These are phyloP conservation scores for Himalopsyche phryganea DNA, from an alignment of 1,140 invertebrate genomes.

Conservation along the genomic window DNA sequence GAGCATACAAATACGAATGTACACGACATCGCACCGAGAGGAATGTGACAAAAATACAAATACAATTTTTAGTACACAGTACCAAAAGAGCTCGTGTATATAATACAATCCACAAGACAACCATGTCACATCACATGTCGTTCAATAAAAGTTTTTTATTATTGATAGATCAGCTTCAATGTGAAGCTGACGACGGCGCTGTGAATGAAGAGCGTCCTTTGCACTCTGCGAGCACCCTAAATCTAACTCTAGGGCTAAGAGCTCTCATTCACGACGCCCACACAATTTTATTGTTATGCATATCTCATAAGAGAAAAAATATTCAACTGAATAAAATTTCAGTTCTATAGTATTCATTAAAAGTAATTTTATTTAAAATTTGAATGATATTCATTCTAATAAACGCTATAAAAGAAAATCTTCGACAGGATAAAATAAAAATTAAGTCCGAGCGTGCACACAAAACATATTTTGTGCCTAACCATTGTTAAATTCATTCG, in stretches of 20 bases:
- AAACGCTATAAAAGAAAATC: background rate
- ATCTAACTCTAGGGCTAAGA: slow-evolving; percentile 31
- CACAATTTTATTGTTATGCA: background rate
- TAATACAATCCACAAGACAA: slow-evolving; percentile 34
- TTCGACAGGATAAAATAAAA: background rate
- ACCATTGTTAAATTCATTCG: too few species aligned
- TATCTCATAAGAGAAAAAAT: slow-evolving; percentile 2
- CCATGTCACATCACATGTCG: slow-evolving; percentile 19
- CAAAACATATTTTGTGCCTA: too few species aligned
- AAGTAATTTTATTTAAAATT: background rate
- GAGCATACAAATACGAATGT: slow-evolving; percentile 16
- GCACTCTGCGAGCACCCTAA: slow-evolving; percentile 23
- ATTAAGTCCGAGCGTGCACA: background rate
- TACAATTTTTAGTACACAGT: slow-evolving; percentile 34
- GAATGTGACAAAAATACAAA: slow-evolving; percentile 34
- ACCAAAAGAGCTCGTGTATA: slow-evolving; percentile 34
- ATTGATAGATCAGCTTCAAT: slow-evolving; percentile 28
- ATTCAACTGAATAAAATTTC: background rate
- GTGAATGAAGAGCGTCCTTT: background rate
- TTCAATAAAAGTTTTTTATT: slow-evolving; percentile 25
- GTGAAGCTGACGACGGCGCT: slow-evolving; percentile 24
- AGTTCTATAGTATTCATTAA: background rate
- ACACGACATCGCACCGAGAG: slow-evolving; percentile 25
- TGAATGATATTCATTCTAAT: background rate
- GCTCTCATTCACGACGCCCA: slow-evolving; percentile 15